Evolutionary conservation across 2,113 vertebrate genomes (phyloP).

Genomic region (Pelecanoides urinatrix): DNA sequence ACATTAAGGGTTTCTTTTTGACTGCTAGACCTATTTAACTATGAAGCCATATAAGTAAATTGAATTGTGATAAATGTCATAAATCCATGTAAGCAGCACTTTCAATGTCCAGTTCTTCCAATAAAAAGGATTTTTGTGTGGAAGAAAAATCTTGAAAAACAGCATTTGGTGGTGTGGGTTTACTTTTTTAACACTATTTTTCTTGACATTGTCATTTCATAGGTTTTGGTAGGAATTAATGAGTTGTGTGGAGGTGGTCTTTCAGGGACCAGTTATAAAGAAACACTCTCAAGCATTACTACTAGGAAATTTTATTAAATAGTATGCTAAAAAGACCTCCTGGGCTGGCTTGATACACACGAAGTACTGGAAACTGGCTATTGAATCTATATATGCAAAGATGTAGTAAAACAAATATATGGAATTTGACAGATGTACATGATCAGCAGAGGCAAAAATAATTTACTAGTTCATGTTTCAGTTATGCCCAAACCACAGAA

Average conservation of each 20-base stretch:
- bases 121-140: not conserved
- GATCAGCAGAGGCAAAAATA: not conserved
- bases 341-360: not conserved
- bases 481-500: not conserved
- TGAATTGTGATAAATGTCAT: not conserved
- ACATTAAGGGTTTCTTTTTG: not conserved
- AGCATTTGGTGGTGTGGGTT: not conserved
- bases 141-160: not conserved
- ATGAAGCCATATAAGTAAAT: not conserved
- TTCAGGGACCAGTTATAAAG: not conserved
- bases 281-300: not conserved
- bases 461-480: not conserved
- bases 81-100: not conserved
- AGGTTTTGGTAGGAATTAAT: not conserved
- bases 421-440: not conserved
- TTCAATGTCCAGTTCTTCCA: not conserved
- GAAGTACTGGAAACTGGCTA: not conserved
- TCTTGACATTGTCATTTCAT: not conserved
- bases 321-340: not conserved
- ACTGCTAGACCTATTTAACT: not conserved
- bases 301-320: not conserved
- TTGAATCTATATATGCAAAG: not conserved
- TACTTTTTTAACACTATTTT: not conserved
- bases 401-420: not conserved
- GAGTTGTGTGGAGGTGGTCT: not conserved